Evolutionary conservation across 2,888 invertebrate genomes (phyloP), one percentile per base, ranked within the genome.

Genomic region (Candidula unifasciata): DNA sequence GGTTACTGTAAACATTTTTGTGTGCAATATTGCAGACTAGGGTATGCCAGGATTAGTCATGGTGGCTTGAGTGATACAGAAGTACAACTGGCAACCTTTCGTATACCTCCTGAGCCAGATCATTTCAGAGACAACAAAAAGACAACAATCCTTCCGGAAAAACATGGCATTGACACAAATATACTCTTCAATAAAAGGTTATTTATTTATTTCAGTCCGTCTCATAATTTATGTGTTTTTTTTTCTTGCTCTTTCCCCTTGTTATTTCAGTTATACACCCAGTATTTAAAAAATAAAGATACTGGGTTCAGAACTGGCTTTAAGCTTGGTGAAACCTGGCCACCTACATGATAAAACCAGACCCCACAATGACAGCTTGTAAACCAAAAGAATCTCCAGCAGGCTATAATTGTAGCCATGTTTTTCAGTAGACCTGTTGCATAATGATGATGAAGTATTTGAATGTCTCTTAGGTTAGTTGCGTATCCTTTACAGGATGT

Each of bases 1-100:
- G 13, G 21, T 21, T 24, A n/a, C n/a, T 60, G 60, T 24, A 5
- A 24, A n/a, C 24, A 60, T 60, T 24, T 60, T 60, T 60, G 60
- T 21, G 21, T 60, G 60, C 44, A 44, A 44, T 44, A 54, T 52
- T 35, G 27, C 85, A 93, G 93, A 83, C 88, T 91, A 80, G 93
- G 92, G 10, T 94, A 94, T 88, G 93, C 93, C 0, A 87, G 94
- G n/a, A 90, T 94, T 18, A 90, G 93, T 6, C 93, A 93, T 83
- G 93, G 93, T n/a, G 93, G 93, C 5, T 87, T 94, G 64, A 94
- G 93, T 88, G 94, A 94, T 85, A 94, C 94, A 27, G 94, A 94
- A 86, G 86, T 94, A 13, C 94, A 94, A 87, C 87, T 93, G 84
- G 94, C 91, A 8, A 89, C 88, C 64, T 93, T 92, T 88, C 88